These are phyloP conservation scores for Argya squamiceps DNA, from an alignment of 2,797 vertebrate species.

Conservation along the genomic window DNA sequence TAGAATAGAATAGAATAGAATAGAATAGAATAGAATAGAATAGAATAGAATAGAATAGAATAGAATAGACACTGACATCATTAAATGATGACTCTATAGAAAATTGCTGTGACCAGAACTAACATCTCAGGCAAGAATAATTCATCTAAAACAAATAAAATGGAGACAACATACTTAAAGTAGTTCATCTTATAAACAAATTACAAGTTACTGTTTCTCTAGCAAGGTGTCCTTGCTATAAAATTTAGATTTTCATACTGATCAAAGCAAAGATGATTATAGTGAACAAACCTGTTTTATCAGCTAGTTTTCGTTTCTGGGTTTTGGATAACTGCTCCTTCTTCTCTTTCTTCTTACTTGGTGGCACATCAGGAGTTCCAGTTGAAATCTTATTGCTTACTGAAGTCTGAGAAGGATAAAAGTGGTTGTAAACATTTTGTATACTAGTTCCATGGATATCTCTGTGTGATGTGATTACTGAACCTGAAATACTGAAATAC, in stretches of 20 bases:
- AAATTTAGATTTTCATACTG: neutral
- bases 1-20: neutral
- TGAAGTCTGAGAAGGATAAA: constrained; percentile 75
- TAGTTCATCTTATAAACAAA: neutral
- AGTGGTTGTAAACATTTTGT: neutral
- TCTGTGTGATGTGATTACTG: neutral
- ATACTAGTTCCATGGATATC: neutral
- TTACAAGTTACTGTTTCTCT: neutral
- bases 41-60: neutral
- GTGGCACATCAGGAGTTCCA: constrained; percentile 67
- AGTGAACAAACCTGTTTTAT: constrained; percentile 86
- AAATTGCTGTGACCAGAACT: neutral
- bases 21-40: neutral
- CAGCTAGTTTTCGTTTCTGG: constrained; percentile 93
- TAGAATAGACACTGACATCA: neutral
- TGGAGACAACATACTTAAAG: neutral
- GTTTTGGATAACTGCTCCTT: constrained; percentile 95
- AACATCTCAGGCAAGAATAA: neutral
- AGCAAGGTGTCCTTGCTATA: neutral
- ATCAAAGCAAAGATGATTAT: neutral
- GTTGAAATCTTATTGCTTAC: constrained; percentile 75
- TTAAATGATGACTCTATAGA: neutral
- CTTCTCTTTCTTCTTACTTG: constrained; percentile 92
- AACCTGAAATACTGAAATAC: neutral
- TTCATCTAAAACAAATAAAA: neutral